These are phyloP conservation scores for Aleiodes leptofemur DNA, from an alignment of 2,888 invertebrate species.

Conservation along the genomic window DNA sequence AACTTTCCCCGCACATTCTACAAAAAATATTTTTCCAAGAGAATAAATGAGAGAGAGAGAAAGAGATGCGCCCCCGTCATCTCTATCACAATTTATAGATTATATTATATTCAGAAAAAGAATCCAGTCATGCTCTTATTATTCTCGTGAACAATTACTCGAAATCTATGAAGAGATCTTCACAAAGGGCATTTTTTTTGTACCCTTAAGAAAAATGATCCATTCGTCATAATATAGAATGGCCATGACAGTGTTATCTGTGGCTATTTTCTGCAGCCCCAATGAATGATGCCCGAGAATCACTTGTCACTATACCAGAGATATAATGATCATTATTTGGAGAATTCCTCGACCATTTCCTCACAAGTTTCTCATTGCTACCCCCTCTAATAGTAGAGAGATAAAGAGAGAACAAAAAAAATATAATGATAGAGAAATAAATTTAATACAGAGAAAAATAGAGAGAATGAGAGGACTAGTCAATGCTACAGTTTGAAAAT, in stretches of 20 bases:
- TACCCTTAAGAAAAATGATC: slow-evolving; percentile 62
- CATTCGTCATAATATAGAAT: slow-evolving; percentile 74
- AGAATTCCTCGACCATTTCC: slow-evolving; percentile 51
- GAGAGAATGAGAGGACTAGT: slow-evolving; percentile 23
- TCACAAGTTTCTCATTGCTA: slow-evolving; percentile 26
- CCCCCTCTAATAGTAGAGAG: slow-evolving; percentile 44
- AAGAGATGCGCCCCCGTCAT: slow-evolving; percentile 7
- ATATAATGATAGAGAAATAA: slow-evolving; percentile 50
- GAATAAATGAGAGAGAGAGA: slow-evolving; percentile 1
- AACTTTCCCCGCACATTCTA: neutral
- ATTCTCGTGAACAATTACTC: slow-evolving; percentile 53
- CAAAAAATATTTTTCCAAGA: neutral
- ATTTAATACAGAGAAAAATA: slow-evolving; percentile 44
- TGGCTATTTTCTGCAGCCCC: slow-evolving; percentile 71
- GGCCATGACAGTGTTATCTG: slow-evolving; percentile 73
- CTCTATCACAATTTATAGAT: slow-evolving; percentile 20
- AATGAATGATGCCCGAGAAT: slow-evolving; percentile 55
- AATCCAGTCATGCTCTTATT: slow-evolving; percentile 30
- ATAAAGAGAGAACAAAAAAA: slow-evolving; percentile 56
- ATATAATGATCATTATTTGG: slow-evolving; percentile 74
- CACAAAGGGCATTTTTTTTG: slow-evolving; percentile 30
- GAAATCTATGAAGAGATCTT: slow-evolving; percentile 58
- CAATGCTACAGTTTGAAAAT: slow-evolving; percentile 9
- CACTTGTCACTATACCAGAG: slow-evolving; percentile 73
- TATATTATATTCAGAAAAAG: slow-evolving; percentile 36